Percentiles rank a stretch among this genome's conserved stretches.
phyloP scores from a whole-genome alignment of 2,113 vertebrate genomes.

The Gallinago paraguaiae region DNA sequence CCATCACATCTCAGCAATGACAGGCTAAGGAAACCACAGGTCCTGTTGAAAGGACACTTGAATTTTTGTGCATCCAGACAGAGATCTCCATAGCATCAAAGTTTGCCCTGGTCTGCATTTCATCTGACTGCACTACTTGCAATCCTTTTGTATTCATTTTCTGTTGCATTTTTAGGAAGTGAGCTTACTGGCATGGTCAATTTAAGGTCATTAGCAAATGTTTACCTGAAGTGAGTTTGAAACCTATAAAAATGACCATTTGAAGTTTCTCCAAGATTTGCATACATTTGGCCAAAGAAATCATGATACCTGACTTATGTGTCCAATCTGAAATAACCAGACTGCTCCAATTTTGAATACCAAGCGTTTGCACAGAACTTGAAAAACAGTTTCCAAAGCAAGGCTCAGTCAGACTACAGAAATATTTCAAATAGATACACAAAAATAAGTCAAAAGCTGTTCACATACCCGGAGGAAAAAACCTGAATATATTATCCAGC shows the following conservation, averaged over 20 bases:
- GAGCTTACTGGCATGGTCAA: not conserved
- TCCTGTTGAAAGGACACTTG: not conserved
- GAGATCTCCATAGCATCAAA: not conserved
- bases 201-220: not conserved
- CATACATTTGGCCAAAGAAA: conserved; percentile 4
- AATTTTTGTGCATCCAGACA: not conserved
- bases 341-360: not conserved
- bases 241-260: not conserved
- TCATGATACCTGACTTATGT: not conserved
- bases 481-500: not conserved
- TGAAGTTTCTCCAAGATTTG: conserved; percentile 20
- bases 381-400: not conserved
- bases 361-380: not conserved
- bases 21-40: not conserved
- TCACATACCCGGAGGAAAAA: not conserved
- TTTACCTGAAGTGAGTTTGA: conserved; percentile 6
- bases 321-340: not conserved
- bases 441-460: not conserved
- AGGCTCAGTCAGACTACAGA: not conserved
- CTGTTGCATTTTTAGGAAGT: not conserved
- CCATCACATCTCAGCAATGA: not conserved
- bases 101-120: not conserved
- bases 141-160: not conserved
- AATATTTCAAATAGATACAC: not conserved
- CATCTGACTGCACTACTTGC: not conserved